These are phyloP conservation scores for Apodemia mormo DNA, from an alignment of 2,888 invertebrate genomes.

Conservation along the genomic window DNA sequence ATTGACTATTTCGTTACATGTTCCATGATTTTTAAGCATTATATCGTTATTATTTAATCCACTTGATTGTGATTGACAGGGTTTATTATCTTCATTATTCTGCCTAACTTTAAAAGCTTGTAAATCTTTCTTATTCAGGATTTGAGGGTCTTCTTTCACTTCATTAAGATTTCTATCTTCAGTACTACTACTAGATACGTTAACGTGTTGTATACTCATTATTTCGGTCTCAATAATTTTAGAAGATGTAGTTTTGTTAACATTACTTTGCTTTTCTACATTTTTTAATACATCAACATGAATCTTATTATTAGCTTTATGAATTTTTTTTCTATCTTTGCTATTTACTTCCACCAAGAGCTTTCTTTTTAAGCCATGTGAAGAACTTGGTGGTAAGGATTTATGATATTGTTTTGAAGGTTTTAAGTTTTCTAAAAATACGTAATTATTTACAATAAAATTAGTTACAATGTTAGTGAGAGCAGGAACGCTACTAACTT, in stretches of 20 bases:
- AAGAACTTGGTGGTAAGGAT: background rate
- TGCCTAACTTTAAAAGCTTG: too few relatives aligned
- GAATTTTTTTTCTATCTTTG: slow-evolving; percentile 18
- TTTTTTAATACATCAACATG: background rate
- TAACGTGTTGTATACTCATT: background rate
- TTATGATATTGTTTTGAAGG: background rate
- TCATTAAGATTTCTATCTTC: too few relatives aligned
- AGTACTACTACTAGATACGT: background rate
- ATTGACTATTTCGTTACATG: too few relatives aligned
- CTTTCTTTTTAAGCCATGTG: slow-evolving; percentile 23
- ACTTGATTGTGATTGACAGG: too few relatives aligned
- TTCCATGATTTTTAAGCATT: too few relatives aligned
- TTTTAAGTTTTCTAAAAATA: slow-evolving; percentile 8
- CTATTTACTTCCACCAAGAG: slow-evolving; percentile 3
- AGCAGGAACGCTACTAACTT: background rate
- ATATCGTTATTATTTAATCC: too few relatives aligned
- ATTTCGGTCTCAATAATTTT: background rate
- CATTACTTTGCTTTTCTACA: background rate
- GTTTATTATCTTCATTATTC: too few relatives aligned
- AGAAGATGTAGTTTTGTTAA: background rate
- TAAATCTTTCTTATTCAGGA: too few relatives aligned
- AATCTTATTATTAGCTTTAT: background rate
- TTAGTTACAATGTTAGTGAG: background rate
- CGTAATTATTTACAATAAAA: background rate
- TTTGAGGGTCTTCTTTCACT: too few relatives aligned